These are phyloP conservation scores for Ylistrum balloti DNA, from an alignment of 1,140 invertebrate species.

Conservation along the genomic window DNA sequence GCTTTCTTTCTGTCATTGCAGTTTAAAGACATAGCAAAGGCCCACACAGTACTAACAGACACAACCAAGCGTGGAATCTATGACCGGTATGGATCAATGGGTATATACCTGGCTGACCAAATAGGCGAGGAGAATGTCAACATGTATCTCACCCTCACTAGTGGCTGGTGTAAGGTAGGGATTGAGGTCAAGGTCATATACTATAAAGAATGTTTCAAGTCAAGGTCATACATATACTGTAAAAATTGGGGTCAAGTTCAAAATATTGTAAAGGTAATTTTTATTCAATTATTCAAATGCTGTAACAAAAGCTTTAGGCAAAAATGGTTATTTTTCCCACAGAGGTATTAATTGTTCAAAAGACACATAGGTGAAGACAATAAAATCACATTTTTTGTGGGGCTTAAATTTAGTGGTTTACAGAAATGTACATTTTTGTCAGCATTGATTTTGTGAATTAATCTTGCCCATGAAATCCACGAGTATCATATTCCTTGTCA, in stretches of 20 bases:
- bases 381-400: no score
- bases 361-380: no score
- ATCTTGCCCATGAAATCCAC: no score
- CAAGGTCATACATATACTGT: neutral
- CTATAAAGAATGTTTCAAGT: neutral
- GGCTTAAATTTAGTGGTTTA: no score
- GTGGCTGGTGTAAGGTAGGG: slow-evolving; percentile 96
- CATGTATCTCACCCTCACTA: slow-evolving; percentile 86
- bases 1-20: slow-evolving; percentile 63
- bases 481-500: no score
- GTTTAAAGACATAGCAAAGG: slow-evolving; percentile 84
- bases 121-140: slow-evolving; percentile 84
- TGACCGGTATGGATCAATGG: slow-evolving; percentile 84
- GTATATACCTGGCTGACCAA: slow-evolving; percentile 84
- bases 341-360: no score
- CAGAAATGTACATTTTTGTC: no score
- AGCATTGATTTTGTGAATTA: no score
- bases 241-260: neutral
- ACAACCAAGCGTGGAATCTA: slow-evolving; percentile 82
- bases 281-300: no score
- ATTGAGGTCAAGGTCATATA: neutral
- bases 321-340: no score
- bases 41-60: slow-evolving; percentile 83
- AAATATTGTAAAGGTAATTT: neutral
- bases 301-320: no score